These are phyloP conservation scores for Chaitophorus viminalis DNA, from an alignment of 2,888 invertebrate species.

Conservation along the genomic window DNA sequence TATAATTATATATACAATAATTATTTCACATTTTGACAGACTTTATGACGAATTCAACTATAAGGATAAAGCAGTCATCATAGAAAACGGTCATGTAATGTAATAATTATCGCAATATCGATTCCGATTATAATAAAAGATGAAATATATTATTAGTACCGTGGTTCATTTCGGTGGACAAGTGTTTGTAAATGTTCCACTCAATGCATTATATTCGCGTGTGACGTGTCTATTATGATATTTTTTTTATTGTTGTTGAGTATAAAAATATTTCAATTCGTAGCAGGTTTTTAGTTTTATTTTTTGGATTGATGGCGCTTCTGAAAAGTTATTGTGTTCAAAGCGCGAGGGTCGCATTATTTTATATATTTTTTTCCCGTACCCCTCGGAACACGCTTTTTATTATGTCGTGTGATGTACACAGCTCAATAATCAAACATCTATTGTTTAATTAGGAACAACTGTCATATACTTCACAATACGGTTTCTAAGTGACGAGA, in stretches of 20 bases:
- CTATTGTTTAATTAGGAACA: constrained; percentile 50
- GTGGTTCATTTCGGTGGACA: background rate
- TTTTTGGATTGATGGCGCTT: constrained; percentile 32
- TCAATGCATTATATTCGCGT: background rate
- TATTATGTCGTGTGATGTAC: constrained; percentile 7
- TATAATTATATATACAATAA: background rate
- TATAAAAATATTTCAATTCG: constrained; percentile 20
- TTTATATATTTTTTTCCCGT: background rate
- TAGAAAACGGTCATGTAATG: background rate
- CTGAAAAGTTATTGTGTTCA: constrained; percentile 22
- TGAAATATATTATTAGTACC: background rate
- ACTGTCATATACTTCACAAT: constrained; percentile 44
- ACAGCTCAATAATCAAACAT: constrained; percentile 36
- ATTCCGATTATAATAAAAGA: background rate
- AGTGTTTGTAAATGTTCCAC: background rate
- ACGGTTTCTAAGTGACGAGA: constrained; percentile 1
- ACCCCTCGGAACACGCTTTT: constrained; percentile 22
- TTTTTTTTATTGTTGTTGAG: background rate
- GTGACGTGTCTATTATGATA: background rate
- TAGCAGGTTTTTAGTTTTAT: background rate
- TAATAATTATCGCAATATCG: background rate
- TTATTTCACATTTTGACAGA: background rate
- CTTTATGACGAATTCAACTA: background rate
- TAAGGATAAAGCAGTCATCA: background rate
- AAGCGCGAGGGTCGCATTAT: constrained; percentile 41